phyloP scores from a whole-genome alignment of 2,113 vertebrate species.

The Ptychochromis oligacanthus region DNA sequence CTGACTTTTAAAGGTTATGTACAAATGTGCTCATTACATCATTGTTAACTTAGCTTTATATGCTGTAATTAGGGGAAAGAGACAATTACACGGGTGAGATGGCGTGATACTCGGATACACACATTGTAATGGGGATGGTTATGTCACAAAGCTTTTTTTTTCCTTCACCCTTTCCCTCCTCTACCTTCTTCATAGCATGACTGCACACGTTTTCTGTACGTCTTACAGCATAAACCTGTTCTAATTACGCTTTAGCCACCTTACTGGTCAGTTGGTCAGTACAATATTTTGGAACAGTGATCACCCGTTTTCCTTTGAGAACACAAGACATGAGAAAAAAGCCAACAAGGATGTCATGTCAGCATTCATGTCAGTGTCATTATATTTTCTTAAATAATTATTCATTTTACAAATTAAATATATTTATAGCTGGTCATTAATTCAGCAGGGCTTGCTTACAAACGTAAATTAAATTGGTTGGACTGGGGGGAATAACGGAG shows the following conservation, averaged over 20 bases:
- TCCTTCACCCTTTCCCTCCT: neutral
- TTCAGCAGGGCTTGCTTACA: neutral
- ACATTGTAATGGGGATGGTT: neutral
- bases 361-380: too few species aligned
- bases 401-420: neutral
- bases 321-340: too few species aligned
- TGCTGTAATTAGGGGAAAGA: neutral
- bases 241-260: neutral
- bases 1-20: constrained; percentile 8
- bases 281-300: neutral
- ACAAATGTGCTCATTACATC: neutral
- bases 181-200: neutral
- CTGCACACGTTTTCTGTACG: neutral
- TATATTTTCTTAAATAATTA: neutral
- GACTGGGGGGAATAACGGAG: neutral
- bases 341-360: too few species aligned
- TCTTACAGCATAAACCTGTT: neutral
- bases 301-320: neutral
- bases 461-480: neutral
- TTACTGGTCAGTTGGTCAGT: neutral
- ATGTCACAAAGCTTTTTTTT: neutral
- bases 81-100: neutral
- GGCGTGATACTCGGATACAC: neutral
- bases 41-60: neutral
- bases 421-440: neutral